Conservation (phyloP, 2,888 invertebrate species). For the Chaitophorus viminalis region DNA sequence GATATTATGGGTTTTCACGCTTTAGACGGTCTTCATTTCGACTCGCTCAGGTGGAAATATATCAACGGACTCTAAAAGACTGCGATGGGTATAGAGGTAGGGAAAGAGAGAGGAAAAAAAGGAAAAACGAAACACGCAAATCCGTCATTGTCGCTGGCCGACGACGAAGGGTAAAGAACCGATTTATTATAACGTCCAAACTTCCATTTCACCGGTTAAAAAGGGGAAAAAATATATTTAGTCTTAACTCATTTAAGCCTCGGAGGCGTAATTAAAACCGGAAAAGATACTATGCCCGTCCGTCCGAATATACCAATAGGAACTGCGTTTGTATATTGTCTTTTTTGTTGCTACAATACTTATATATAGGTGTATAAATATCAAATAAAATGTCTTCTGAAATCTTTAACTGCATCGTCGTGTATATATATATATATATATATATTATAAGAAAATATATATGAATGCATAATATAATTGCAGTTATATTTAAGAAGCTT, state of each 20-base stretch:
- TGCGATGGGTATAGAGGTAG: not conserved
- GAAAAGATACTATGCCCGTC: constrained; percentile 23
- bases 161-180: constrained; percentile 1
- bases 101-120: not conserved
- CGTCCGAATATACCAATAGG: not conserved
- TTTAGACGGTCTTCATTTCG: not conserved
- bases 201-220: constrained; percentile 31
- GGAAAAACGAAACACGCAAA: constrained; percentile 31
- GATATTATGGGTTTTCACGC: not conserved
- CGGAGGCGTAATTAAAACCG: constrained; percentile 50
- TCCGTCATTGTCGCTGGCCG: constrained; percentile 54
- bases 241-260: constrained; percentile 53
- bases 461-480: too few relatives aligned
- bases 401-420: not conserved
- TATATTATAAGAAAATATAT: too few relatives aligned
- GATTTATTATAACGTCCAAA: constrained; percentile 59
- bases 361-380: not conserved
- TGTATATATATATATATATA: not conserved
- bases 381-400: constrained; percentile 30
- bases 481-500: constrained; percentile 37
- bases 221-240: constrained; percentile 31
- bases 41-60: constrained; percentile 53
- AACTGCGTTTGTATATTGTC: not conserved
- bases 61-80: not conserved
- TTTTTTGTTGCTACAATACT: constrained; percentile 13